Evolutionary conservation across 1,140 invertebrate species (phyloP).

Genomic region (Dinoponera quadriceps): DNA sequence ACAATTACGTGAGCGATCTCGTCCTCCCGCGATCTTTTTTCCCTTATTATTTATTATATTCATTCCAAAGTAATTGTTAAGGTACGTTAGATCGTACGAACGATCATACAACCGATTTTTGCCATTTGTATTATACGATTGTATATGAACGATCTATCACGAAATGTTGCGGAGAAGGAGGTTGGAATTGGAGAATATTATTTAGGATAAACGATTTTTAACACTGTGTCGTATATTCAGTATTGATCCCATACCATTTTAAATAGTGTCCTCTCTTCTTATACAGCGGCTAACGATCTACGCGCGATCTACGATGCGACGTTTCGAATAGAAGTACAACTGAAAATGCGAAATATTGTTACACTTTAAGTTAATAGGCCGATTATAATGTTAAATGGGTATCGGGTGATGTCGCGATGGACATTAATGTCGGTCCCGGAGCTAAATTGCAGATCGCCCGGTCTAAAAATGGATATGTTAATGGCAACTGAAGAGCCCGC

Average conservation of each 20-base stretch:
- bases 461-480: background rate
- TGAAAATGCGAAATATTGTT: conserved; percentile 29
- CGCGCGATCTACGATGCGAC: too few species aligned
- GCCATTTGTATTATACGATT: conserved; percentile 33
- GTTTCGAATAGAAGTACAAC: background rate
- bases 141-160: conserved; percentile 22
- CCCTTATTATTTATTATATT: conserved; percentile 53
- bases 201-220: conserved; percentile 6
- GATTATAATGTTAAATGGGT: background rate
- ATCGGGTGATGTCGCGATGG: too few species aligned
- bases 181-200: conserved; percentile 10
- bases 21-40: conserved; percentile 17
- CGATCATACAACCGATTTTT: conserved; percentile 33
- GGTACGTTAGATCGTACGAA: conserved; percentile 20
- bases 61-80: conserved; percentile 56
- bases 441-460: conserved; percentile 3
- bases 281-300: conserved; percentile 22
- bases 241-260: conserved; percentile 22
- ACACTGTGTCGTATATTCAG: conserved; percentile 2
- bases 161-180: conserved; percentile 9
- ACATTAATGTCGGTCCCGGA: too few species aligned
- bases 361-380: conserved; percentile 28
- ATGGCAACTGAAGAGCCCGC: background rate
- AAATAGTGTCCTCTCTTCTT: conserved; percentile 35
- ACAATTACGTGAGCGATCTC: conserved; percentile 47